Evolutionary conservation across 2,888 invertebrate species (phyloP).

Genomic region (Sarcophaga carnaria): DNA sequence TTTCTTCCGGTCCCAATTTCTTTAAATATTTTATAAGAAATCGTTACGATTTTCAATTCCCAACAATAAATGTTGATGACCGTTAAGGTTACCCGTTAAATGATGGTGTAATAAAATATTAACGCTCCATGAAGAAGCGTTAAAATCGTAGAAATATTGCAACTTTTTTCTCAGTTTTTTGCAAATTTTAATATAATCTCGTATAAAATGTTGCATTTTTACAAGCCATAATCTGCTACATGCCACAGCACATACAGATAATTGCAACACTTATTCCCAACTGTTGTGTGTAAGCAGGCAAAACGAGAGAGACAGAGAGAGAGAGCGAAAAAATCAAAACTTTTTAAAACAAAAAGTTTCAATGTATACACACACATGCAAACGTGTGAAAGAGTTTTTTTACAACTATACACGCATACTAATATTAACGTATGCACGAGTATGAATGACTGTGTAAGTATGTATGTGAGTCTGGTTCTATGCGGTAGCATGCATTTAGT

Average conservation of each 20-base stretch:
- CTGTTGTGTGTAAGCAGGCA: constrained; percentile 14
- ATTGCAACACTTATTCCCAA: constrained; percentile 56
- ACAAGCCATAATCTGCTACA: constrained; percentile 53
- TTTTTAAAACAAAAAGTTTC: constrained; percentile 44
- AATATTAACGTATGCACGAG: neutral
- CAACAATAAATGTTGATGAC: neutral
- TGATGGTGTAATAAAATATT: constrained; percentile 49
- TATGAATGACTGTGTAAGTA: neutral
- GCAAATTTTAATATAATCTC: constrained; percentile 44
- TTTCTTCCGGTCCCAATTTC: too few relatives aligned
- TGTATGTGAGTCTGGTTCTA: neutral
- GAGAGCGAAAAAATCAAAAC: constrained; percentile 7
- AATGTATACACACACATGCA: neutral
- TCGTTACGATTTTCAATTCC: neutral
- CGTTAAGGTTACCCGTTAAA: constrained; percentile 40
- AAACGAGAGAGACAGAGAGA: neutral
- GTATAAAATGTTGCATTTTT: constrained; percentile 45
- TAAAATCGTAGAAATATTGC: constrained; percentile 31
- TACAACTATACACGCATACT: neutral
- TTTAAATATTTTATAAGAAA: neutral
- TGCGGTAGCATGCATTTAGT: constrained; percentile 27
- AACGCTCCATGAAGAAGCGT: constrained; percentile 40
- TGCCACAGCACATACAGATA: constrained; percentile 36
- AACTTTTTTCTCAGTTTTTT: neutral
- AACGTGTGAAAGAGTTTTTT: neutral